Evolutionary conservation across 2,888 invertebrate species (phyloP), one percentile per base, ranked within the genome.

Genomic region (Sturmia bella): DNA sequence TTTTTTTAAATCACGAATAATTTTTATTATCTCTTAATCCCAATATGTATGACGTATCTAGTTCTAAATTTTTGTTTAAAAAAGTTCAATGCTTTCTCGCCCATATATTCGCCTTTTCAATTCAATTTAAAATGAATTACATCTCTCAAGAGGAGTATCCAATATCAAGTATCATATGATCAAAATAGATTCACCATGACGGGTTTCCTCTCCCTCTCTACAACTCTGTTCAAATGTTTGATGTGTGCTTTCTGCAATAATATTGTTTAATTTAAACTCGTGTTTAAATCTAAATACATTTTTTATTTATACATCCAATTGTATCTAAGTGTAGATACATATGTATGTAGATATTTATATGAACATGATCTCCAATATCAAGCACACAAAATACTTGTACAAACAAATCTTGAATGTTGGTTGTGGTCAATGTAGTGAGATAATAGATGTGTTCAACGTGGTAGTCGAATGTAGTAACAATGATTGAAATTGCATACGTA

Each of bases 371-470:
- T 45, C 45, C 13, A 17, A 37, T 37, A 54, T 9, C 3, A 27
- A 19, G 19, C 11, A 12, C 39, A 66, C 24, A 15, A 39, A 52
- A 50, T 21, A 50, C 37, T 32, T 7, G 32, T 32, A 32, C 6
- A n/a, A 7, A 41, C 1, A 41, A 54, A 52, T 12, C 24, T 15
- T 41, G 3, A 17, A 17, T 13, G 32, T 43, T 21, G 19, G 11
- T 61, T 72, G 66, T 61, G 54, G 59, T 68, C 39, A 69, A 39
- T 63, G 19, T 19, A 39, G 64, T 72, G 57, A 32, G 64, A 72
- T 41, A 3, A 7, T 32, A 7, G 19, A 19, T 41, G 41, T 70
- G 56, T 52, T 70, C 63, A 37, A 77, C 41, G 64, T 57, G 1
- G 4, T 32, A 72, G 57, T 27, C 32, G n/a, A n/a, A n/a, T n/a